Base-by-base conservation (phyloP, 2,113 vertebrate species). In the Eleginops maclovinus region DNA sequence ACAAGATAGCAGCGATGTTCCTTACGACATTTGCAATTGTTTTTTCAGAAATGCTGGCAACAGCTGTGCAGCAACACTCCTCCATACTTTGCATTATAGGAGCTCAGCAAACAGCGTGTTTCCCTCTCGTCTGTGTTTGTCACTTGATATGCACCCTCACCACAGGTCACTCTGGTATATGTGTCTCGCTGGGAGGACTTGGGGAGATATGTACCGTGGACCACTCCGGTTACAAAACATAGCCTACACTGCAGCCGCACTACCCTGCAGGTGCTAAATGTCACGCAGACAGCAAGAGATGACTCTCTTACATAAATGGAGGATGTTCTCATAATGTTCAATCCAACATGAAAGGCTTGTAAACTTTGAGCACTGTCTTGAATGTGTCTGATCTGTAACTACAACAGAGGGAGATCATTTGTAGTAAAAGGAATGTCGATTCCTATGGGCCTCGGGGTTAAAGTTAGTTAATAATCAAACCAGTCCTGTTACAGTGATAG, bases 161-260 rank as follows among this genome's bases (percentile, higher is more conserved):
- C 81, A 77, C 80, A 53, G 75, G 66, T 40, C 9, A 54, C 75
- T 46, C 77, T 47, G 75, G 64, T 58, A 73, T 70, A 81, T 70
- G 72, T 69, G 62, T 67, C 85, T 49, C 49, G 24, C 67, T 78
- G 67, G 78, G 84, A 71, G 70, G 55, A 40, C 31, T 21, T n/a
- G 61, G 49, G 16, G 70, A 76, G 83, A 75, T 84, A 84, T 89
- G 79, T 84, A 72, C 78, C 55, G 31, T 70, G 54, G 71, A 73
- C 70, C 47, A 87, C 88, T 93, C 88, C 72, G 74, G 59, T 93
- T 88, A 77, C 90, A 89, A 91, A 93, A 93, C 89, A 91, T 53
- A 36, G 31, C 31, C 31, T 36, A 75, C 77, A 66, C 53, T 82
- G 74, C 84, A 81, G 81, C 75, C 58, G 55, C 65, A 73, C 77